A percentile compares a stretch with the other conserved stretches of the same genome.
These are phyloP conservation scores for Hypotaenidia okinawae DNA, from an alignment of 2,797 vertebrate genomes.

Conservation along the genomic window DNA sequence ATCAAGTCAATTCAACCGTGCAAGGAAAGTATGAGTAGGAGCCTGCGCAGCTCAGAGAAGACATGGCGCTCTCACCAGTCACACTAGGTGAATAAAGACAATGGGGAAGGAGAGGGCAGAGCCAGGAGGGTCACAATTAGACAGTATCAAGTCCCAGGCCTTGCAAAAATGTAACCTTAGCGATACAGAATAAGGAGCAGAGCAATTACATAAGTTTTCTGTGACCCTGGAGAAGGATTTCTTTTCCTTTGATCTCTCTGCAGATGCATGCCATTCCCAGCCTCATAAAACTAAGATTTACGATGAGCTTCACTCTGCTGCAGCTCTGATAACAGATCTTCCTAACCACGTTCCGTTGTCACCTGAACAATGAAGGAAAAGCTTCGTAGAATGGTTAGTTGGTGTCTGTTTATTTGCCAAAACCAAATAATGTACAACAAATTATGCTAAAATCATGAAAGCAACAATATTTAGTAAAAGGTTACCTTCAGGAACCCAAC, in stretches of 20 bases:
- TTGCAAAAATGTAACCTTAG: constrained; percentile 36
- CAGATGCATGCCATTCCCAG: not conserved
- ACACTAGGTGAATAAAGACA: constrained; percentile 26
- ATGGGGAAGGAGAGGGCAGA: constrained; percentile 12
- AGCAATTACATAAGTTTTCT: constrained; percentile 32
- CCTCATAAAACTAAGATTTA: constrained; percentile 21
- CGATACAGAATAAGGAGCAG: not conserved
- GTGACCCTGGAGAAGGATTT: constrained; percentile 27
- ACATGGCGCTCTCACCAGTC: not conserved
- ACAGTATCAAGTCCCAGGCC: not conserved
- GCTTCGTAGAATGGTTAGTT: not conserved
- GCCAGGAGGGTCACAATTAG: constrained; percentile 32
- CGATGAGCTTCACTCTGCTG: not conserved
- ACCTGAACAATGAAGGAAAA: not conserved
- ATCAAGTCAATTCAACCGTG: not conserved
- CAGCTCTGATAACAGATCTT: not conserved
- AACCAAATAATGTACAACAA: not conserved
- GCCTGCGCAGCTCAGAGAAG: not conserved
- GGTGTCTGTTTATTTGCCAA: not conserved
- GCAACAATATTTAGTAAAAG: not conserved
- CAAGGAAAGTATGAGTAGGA: not conserved
- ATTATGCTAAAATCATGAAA: not conserved
- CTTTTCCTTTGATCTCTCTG: constrained; percentile 45
- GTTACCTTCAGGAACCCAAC: not conserved
- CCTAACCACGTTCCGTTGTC: not conserved